Percentiles rank a stretch among this genome's conserved stretches.
phyloP scores from a whole-genome alignment of 2,797 vertebrate genomes.

The Scomberomorus guttatus region DNA sequence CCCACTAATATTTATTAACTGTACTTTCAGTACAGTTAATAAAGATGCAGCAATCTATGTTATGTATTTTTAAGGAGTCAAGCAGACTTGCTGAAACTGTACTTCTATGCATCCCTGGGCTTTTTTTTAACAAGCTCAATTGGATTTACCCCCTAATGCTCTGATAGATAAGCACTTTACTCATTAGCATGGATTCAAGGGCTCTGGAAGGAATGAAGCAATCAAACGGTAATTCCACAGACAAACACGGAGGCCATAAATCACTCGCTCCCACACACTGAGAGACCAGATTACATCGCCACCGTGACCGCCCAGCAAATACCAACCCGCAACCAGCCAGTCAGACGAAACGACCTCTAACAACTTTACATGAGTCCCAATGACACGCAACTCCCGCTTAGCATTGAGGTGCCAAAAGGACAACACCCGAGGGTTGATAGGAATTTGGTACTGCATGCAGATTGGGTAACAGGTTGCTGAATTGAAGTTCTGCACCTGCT shows the following conservation, averaged over 20 bases:
- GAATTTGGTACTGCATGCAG: not conserved
- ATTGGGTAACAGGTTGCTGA: not conserved
- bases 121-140: constrained; percentile 71
- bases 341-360: constrained; percentile 57
- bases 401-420: constrained; percentile 6
- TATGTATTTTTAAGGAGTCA: not conserved
- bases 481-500: not conserved
- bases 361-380: constrained; percentile 63
- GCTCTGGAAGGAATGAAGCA: constrained; percentile 82
- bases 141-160: constrained; percentile 79
- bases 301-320: constrained; percentile 65
- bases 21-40: not conserved
- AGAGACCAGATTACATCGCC: constrained; percentile 66
- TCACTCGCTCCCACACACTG: constrained; percentile 74
- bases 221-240: constrained; percentile 82
- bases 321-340: constrained; percentile 43
- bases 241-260: constrained; percentile 80
- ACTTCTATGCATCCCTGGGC: constrained; percentile 52
- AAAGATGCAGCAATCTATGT: not conserved
- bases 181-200: constrained; percentile 83
- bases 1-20: too few species aligned
- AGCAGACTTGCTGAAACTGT: constrained; percentile 56
- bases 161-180: constrained; percentile 83
- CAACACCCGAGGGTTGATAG: not conserved
- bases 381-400: constrained; percentile 50